Conservation (phyloP, 2,113 vertebrate species). For the Lanius collurio region DNA sequence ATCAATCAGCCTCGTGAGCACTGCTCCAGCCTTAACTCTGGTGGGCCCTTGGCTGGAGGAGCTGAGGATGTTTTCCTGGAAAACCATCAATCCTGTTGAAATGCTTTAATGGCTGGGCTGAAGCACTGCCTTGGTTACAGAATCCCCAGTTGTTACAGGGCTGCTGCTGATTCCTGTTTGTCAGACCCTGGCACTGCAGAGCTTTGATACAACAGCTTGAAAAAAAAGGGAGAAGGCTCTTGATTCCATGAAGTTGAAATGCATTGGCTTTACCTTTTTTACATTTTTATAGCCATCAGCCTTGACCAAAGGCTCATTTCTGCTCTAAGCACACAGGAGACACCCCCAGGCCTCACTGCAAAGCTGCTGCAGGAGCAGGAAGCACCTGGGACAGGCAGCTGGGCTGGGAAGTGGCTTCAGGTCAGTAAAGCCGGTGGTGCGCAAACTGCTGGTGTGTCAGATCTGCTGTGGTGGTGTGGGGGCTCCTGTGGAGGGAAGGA, state of each 20-base stretch:
- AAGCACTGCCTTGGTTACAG: not conserved
- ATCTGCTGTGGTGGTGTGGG: fast-evolving
- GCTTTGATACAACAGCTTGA: not conserved
- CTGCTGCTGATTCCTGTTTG: not conserved
- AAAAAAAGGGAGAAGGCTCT: not conserved
- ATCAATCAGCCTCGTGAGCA: not conserved
- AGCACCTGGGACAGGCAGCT: not conserved
- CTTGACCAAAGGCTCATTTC: not conserved
- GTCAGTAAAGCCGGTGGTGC: too few relatives aligned
- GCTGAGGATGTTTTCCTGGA: not conserved
- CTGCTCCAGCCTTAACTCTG: fast-evolving
- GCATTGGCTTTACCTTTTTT: not conserved
- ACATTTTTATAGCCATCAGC: not conserved
- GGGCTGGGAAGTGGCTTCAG: not conserved
- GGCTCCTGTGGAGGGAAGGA: not conserved
- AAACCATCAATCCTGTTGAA: fast-evolving
- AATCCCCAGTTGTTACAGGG: not conserved
- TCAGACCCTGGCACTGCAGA: not conserved
- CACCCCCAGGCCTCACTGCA: not conserved
- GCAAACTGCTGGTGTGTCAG: fast-evolving
- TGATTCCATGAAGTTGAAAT: fast-evolving
- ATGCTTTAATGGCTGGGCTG: not conserved
- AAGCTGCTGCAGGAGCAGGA: not conserved
- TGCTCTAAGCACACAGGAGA: not conserved
- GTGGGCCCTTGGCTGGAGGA: not conserved